Conservation (phyloP, 2,797 vertebrate genomes). For the Heterohyrax brucei region DNA sequence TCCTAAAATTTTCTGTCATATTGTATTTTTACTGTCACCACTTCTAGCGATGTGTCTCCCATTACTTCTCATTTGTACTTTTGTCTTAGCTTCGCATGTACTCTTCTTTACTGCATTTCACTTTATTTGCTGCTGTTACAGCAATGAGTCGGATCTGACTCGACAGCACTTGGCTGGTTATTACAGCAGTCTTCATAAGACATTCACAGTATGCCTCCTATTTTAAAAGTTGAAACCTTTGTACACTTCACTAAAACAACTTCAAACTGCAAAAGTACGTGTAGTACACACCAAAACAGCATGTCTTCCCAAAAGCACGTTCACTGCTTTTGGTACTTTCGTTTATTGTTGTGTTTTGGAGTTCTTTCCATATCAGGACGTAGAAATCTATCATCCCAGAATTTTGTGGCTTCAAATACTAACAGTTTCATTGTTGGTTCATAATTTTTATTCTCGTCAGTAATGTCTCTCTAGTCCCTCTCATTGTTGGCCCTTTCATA, state of each 20-base stretch:
- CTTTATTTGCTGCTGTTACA: background rate
- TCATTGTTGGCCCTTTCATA: background rate
- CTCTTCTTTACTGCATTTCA: background rate
- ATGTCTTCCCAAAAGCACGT: background rate
- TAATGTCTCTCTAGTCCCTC: background rate
- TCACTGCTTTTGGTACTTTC: background rate
- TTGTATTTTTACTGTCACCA: slow-evolving; percentile 48
- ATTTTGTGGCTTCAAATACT: slow-evolving; percentile 9
- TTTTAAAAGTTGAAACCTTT: slow-evolving; percentile 44
- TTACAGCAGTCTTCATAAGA: background rate
- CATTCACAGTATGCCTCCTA: background rate
- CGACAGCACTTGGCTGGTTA: no score
- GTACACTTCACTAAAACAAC: slow-evolving; percentile 7
- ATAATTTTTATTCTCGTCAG: background rate
- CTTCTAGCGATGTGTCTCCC: background rate
- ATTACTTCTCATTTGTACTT: slow-evolving; percentile 35
- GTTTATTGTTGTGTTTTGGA: slow-evolving; percentile 16
- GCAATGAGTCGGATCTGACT: no score
- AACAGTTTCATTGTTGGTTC: slow-evolving; percentile 33
- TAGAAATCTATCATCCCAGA: background rate
- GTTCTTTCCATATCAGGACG: background rate
- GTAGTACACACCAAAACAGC: background rate
- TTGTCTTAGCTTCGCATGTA: background rate
- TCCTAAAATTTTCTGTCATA: slow-evolving; percentile 34
- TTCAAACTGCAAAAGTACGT: background rate